Conservation (phyloP, 1,140 invertebrate species). For the Epicauta chinensis region DNA sequence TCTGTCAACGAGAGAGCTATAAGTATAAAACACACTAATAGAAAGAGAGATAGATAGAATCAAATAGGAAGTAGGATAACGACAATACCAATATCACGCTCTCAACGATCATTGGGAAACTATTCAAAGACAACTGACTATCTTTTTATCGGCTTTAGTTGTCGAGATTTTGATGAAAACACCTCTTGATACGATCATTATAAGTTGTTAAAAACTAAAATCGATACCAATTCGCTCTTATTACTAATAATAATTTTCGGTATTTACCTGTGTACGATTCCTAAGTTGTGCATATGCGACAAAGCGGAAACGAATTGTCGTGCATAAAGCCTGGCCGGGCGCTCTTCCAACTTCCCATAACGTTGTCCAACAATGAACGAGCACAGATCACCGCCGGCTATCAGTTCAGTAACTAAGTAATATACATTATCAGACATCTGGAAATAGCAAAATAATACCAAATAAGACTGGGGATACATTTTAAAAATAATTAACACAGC, state of each 20-base stretch:
- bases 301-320: constrained; percentile 62
- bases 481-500: too few relatives aligned
- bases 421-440: constrained; percentile 52
- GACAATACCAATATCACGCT: too few relatives aligned
- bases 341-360: constrained; percentile 53
- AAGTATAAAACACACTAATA: too few relatives aligned
- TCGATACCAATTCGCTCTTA: background rate
- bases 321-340: constrained; percentile 50
- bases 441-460: constrained; percentile 22
- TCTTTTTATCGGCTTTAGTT: too few relatives aligned
- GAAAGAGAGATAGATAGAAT: too few relatives aligned
- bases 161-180: too few relatives aligned
- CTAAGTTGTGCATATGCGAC: constrained; percentile 59
- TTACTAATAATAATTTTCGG: background rate
- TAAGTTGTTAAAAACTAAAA: background rate
- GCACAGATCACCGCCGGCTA: constrained; percentile 60
- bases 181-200: background rate
- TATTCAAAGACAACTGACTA: too few relatives aligned
- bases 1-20: too few relatives aligned
- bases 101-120: too few relatives aligned
- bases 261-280: constrained; percentile 60
- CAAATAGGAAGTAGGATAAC: too few relatives aligned
- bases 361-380: constrained; percentile 54
- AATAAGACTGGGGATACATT: too few relatives aligned
- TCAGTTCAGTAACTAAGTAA: constrained; percentile 62